These are phyloP conservation scores for Danionella dracula DNA, from an alignment of 2,797 vertebrate genomes.

Conservation along the genomic window DNA sequence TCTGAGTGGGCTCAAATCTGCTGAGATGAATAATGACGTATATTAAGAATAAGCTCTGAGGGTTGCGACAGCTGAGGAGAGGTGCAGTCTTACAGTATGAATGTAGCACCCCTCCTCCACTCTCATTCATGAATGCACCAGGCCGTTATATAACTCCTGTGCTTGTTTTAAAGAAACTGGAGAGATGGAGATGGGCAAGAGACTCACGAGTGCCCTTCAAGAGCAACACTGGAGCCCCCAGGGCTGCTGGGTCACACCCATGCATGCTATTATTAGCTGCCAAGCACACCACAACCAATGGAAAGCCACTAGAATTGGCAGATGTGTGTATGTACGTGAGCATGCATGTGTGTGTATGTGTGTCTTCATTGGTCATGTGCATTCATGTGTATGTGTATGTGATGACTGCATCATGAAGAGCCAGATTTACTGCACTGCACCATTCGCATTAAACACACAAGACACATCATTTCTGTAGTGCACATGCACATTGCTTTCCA, in stretches of 20 bases:
- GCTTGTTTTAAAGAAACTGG: constrained; percentile 59
- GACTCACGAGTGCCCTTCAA: constrained; percentile 65
- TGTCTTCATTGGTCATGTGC: constrained; percentile 22
- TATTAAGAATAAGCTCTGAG: no score
- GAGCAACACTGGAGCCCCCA: constrained; percentile 51
- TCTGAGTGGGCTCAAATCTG: background rate
- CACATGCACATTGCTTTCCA: background rate
- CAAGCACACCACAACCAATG: constrained; percentile 54
- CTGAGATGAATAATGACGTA: background rate
- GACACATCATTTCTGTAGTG: background rate
- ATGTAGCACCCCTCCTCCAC: constrained; percentile 44
- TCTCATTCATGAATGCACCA: constrained; percentile 62
- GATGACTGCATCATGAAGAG: constrained; percentile 9
- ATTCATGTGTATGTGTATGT: constrained; percentile 16
- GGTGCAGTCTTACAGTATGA: constrained; percentile 51
- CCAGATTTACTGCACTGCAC: constrained; percentile 31
- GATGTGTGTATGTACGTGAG: no score
- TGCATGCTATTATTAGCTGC: constrained; percentile 66
- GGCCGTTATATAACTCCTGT: constrained; percentile 63
- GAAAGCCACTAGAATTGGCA: constrained; percentile 54
- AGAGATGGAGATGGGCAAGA: constrained; percentile 42
- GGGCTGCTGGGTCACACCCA: constrained; percentile 53
- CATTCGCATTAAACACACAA: constrained; percentile 10
- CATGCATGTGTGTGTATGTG: background rate
- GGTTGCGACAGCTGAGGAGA: constrained; percentile 19